Evolutionary conservation across 1,140 invertebrate species (phyloP).

Genomic region (Trichonephila clavata): DNA sequence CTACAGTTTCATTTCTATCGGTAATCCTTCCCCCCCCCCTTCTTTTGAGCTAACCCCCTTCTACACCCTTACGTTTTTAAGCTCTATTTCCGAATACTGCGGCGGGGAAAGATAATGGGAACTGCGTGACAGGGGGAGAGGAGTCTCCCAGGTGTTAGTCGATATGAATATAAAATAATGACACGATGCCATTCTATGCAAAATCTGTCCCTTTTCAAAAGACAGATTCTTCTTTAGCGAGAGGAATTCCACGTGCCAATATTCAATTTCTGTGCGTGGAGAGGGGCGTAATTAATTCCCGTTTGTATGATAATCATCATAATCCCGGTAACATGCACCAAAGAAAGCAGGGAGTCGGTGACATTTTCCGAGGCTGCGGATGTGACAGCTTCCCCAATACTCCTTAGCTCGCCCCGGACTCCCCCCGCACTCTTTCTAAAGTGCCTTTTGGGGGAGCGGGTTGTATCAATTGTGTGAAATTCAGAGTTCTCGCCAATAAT

Average conservation of each 20-base stretch:
- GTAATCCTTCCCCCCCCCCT: background rate
- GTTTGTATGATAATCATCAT: slow-evolving; percentile 75
- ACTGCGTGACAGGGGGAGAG: background rate
- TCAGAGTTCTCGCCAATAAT: slow-evolving; percentile 32
- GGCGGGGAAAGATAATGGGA: background rate
- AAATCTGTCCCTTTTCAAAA: slow-evolving; percentile 59
- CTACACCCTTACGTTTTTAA: background rate
- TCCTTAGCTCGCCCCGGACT: background rate
- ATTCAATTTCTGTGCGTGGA: slow-evolving; percentile 61
- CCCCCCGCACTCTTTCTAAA: slow-evolving; percentile 32
- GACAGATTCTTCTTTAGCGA: slow-evolving; percentile 23
- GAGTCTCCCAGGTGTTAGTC: slow-evolving; percentile 68
- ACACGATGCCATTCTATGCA: slow-evolving; percentile 72
- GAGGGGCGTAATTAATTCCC: slow-evolving; percentile 70
- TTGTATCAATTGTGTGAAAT: slow-evolving; percentile 33
- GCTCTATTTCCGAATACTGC: background rate
- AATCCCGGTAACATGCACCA: slow-evolving; percentile 70
- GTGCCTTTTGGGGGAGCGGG: slow-evolving; percentile 20
- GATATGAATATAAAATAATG: slow-evolving; percentile 75
- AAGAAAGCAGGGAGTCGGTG: slow-evolving; percentile 66
- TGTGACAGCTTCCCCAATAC: slow-evolving; percentile 73
- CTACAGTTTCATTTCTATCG: background rate
- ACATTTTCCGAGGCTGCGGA: slow-evolving; percentile 34
- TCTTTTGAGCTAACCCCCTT: background rate
- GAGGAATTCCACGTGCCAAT: slow-evolving; percentile 43